Evolutionary conservation across 2,888 invertebrate genomes (phyloP), one percentile per base, ranked within the genome.

Genomic region (Axea sp.): DNA sequence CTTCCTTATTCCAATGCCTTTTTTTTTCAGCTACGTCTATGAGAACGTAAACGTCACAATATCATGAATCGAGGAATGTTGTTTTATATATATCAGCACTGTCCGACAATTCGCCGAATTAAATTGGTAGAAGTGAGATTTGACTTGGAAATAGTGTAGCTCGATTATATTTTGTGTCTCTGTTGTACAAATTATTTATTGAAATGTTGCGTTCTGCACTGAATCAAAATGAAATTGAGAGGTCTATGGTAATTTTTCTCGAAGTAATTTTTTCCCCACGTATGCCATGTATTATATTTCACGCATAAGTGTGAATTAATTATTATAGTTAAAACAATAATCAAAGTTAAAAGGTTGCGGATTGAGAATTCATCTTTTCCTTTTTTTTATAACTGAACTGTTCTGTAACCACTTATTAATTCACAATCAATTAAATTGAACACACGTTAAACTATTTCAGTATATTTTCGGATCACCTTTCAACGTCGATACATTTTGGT

Each of bases 41-140:
- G 72, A 49, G 72, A 72, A 55, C 51, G 19, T 41, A 68, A 55
- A 73, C 60, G 60, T 67, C 60, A 57, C 49, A 49, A 59, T 47
- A 49, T 57, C 64, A 51, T 49, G 51, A 68, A 57, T 37, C 41
- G 57, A 33, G 31, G 45, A 55, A 67, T 35, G 55, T 51, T 17
- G 60, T 64, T 45, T 41, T n/a, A 19, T 53, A 37, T 53, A 37
- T 45, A 64, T 64, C 53, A 64, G 26, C 35, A 33, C 55, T 71
- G 49, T 7, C 17, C 22, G 24, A 26, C 31, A 17, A 24, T 64
- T 64, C 41, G 47, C 28, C 45, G 55, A 64, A 69, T 60, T 53
- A 37, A 65, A 45, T 55, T 65, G 35, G 55, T 15, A 12, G 45
- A 9, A 22, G 12, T 37, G 14, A 33, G 26, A 53, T 65, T 65